A percentile compares a stretch with the other conserved stretches of the same genome.
Evolutionary conservation across 1,140 invertebrate species (phyloP).

Genomic region (Periplaneta americana): DNA sequence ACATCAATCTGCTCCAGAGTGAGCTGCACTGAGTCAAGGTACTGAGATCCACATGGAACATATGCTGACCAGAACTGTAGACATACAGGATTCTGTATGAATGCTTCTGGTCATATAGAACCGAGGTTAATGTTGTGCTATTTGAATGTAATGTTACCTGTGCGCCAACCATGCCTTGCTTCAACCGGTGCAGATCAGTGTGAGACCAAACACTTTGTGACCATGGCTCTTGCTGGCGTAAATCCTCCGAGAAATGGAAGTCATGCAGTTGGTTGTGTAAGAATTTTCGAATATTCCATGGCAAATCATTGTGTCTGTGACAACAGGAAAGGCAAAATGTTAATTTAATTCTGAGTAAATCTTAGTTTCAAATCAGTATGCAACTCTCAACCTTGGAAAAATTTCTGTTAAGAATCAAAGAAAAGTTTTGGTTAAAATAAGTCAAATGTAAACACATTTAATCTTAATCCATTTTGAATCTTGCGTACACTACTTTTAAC

Average conservation of each 20-base stretch:
- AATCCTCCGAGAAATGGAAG: constrained; percentile 32
- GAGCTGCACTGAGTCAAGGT: constrained; percentile 70
- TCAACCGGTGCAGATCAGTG: constrained; percentile 47
- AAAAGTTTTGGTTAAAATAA: no score
- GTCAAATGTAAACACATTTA: no score
- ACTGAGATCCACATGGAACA: constrained; percentile 76
- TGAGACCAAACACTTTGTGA: constrained; percentile 41
- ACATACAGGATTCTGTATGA: no score
- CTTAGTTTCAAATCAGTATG: no score
- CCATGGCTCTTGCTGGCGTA: constrained; percentile 29
- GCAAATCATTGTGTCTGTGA: constrained; percentile 55
- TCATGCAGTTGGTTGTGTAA: constrained; percentile 43
- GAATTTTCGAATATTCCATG: constrained; percentile 41
- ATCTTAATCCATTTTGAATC: no score
- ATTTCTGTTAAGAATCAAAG: no score
- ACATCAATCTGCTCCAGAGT: constrained; percentile 79
- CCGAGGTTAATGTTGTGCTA: no score
- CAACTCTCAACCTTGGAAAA: no score
- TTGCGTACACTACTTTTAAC: no score
- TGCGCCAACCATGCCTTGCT: constrained; percentile 47
- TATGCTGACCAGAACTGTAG: constrained; percentile 83
- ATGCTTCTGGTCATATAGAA: no score
- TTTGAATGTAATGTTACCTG: constrained; percentile 40
- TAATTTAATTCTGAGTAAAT: neutral
- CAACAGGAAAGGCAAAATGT: neutral